These are phyloP conservation scores for Dynastes maya DNA, from an alignment of 2,888 invertebrate genomes.

Conservation along the genomic window DNA sequence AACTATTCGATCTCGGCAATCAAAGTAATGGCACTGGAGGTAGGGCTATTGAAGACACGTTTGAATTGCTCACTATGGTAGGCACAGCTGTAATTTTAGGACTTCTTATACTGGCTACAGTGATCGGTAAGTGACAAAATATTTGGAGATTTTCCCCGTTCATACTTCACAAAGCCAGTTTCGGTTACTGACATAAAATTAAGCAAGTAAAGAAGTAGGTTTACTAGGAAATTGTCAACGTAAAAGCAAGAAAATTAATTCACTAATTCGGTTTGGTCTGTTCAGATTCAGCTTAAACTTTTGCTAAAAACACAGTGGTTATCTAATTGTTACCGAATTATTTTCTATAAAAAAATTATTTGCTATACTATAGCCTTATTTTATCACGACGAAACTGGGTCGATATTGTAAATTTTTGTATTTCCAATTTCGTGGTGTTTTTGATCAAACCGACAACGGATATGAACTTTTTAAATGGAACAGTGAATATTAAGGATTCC, in stretches of 20 bases:
- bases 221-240: neutral
- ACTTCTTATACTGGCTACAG: constrained; percentile 76
- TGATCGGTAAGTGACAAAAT: constrained; percentile 73
- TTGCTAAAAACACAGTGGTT: neutral
- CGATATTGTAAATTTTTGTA: no score
- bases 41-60: constrained; percentile 64
- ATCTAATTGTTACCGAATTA: no score
- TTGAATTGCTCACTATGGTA: constrained; percentile 77
- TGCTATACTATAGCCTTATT: no score
- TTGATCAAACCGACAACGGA: no score
- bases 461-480: no score
- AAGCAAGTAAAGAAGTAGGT: neutral
- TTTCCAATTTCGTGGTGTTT: no score
- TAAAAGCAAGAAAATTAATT: neutral
- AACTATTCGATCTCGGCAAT: constrained; percentile 49
- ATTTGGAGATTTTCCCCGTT: neutral
- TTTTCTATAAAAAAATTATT: no score
- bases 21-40: constrained; percentile 51
- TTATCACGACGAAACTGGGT: no score
- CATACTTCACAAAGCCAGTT: neutral
- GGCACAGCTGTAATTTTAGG: constrained; percentile 75
- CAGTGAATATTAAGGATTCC: no score
- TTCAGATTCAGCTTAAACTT: neutral
- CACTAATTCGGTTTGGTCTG: neutral
- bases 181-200: neutral